Evolutionary conservation across 2,113 vertebrate genomes (phyloP).

Genomic region (Charina bottae): DNA sequence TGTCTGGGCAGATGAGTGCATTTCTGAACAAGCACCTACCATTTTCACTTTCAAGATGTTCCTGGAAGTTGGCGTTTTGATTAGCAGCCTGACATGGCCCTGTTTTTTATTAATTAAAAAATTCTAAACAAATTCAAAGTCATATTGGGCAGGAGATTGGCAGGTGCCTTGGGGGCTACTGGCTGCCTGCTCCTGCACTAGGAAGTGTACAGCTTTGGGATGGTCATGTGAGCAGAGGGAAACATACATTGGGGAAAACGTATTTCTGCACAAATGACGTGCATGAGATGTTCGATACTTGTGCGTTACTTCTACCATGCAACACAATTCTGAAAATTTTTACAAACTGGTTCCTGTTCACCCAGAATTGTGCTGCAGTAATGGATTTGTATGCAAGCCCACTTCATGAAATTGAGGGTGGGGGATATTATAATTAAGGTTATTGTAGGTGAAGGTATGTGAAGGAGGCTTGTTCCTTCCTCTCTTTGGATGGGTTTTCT

Average conservation of each 20-base stretch:
- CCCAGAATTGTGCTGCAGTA: background rate
- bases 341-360: background rate
- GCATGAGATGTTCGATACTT: background rate
- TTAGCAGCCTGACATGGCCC: too few species aligned
- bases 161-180: too few species aligned
- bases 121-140: too few species aligned
- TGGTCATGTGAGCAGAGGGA: background rate
- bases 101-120: too few species aligned
- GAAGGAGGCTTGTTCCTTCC: background rate
- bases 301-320: too few species aligned
- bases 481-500: background rate
- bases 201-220: background rate
- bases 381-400: background rate
- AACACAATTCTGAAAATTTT: background rate
- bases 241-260: background rate
- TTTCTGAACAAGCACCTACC: too few species aligned
- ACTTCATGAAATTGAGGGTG: background rate
- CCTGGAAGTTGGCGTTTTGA: too few species aligned
- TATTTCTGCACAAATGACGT: background rate
- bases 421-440: background rate
- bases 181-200: background rate
- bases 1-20: too few species aligned
- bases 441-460: background rate
- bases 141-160: too few species aligned
- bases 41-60: too few species aligned